Evolutionary conservation across 2,888 invertebrate genomes (phyloP).

Genomic region (Sarcophaga caerulescens): DNA sequence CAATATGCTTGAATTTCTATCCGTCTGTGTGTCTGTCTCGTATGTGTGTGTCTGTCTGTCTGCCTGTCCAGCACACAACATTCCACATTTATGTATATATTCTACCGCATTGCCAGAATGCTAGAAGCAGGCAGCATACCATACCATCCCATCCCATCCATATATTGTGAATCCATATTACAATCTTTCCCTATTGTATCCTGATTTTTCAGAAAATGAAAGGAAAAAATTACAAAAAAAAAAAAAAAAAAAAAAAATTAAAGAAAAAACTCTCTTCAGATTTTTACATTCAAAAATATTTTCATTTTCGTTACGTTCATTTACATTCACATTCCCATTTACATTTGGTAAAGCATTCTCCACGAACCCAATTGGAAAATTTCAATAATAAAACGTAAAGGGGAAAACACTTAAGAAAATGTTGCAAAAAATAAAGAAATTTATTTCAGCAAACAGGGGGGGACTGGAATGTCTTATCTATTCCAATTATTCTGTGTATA

Average conservation of each 20-base stretch:
- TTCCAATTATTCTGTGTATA: no score
- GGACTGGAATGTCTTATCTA: no score
- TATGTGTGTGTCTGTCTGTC: conserved; percentile 11
- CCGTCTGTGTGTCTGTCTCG: conserved; percentile 13
- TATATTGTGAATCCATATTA: conserved; percentile 54
- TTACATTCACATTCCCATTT: neutral
- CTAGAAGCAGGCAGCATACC: neutral
- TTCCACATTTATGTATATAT: conserved; percentile 34
- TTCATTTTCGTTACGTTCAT: conserved; percentile 55
- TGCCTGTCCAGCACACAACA: conserved; percentile 8
- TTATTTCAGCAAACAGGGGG: no score
- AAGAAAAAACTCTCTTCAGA: no score
- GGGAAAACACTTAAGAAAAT: no score
- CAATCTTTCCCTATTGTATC: conserved; percentile 61
- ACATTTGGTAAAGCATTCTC: neutral
- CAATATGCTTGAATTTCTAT: conserved; percentile 7
- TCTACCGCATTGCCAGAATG: conserved; percentile 20
- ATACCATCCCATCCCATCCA: conserved; percentile 21
- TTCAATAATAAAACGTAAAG: no score
- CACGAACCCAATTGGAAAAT: conserved; percentile 25
- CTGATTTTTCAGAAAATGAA: conserved; percentile 65
- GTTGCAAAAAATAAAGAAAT: no score
- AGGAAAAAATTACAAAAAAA: conserved; percentile 39
- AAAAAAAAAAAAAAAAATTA: no score
- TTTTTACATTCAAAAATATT: no score